Conservation (phyloP, 1,140 invertebrate species). For the Akabosia matsudoensis region DNA sequence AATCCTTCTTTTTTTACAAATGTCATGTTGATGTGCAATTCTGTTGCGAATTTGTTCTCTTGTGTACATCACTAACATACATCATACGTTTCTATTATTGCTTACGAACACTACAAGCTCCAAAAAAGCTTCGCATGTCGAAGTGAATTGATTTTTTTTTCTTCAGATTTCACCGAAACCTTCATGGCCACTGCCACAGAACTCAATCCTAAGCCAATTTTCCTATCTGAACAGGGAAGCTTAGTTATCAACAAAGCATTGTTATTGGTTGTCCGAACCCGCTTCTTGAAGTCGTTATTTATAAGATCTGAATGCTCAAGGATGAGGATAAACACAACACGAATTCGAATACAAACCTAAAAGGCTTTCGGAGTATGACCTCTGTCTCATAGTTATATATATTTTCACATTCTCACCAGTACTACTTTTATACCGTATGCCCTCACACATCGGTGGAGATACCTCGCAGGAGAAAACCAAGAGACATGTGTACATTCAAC, state of each 20-base stretch:
- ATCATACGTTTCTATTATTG: background rate
- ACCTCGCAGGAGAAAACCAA: too few relatives aligned
- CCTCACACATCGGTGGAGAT: too few relatives aligned
- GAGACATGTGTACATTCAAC: too few relatives aligned
- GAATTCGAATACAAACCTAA: background rate
- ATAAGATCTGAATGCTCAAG: slow-evolving; percentile 5
- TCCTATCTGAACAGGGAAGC: background rate
- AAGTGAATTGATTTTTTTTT: background rate
- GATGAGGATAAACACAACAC: background rate
- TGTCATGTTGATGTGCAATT: too few relatives aligned
- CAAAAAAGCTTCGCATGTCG: background rate
- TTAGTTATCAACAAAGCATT: background rate
- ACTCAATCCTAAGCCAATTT: slow-evolving; percentile 2
- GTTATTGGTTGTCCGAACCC: background rate
- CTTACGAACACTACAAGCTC: background rate
- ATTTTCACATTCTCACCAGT: too few relatives aligned
- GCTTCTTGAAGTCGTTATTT: background rate
- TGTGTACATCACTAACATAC: too few relatives aligned
- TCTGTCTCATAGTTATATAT: too few relatives aligned
- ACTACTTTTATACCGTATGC: too few relatives aligned
- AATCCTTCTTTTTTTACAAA: too few relatives aligned
- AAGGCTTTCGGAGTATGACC: too few relatives aligned
- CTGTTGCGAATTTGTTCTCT: too few relatives aligned
- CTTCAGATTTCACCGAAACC: too few relatives aligned
- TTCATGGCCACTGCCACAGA: background rate